phyloP scores from a whole-genome alignment of 2,888 invertebrate genomes.

The Invenusta paracnida region DNA sequence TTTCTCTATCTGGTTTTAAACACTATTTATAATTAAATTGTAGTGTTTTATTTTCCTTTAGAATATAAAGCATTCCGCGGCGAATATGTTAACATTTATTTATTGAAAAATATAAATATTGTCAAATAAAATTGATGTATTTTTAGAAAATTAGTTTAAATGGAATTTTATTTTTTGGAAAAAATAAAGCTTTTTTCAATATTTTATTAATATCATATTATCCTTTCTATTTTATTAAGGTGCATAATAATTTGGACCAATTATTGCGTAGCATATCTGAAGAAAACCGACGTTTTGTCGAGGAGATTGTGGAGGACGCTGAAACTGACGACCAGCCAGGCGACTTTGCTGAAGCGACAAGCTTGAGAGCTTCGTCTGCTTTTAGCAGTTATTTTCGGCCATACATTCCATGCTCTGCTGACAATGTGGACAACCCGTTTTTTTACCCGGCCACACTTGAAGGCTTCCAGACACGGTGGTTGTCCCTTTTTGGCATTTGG shows the following conservation, averaged over 20 bases:
- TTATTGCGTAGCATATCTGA: neutral
- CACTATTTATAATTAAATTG: too few species aligned
- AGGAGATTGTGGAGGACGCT: neutral
- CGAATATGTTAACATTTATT: too few species aligned
- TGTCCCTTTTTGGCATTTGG: neutral
- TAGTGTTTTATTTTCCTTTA: too few species aligned
- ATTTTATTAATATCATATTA: neutral
- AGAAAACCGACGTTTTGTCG: neutral
- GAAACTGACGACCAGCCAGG: neutral
- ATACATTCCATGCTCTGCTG: neutral
- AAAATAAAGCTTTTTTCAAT: neutral
- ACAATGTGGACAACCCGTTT: neutral
- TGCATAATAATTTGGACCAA: neutral
- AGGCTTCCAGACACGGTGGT: neutral
- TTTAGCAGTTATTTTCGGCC: neutral
- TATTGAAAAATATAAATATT: too few species aligned
- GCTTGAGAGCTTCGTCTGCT: neutral
- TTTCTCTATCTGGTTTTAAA: neutral
- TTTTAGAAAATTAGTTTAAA: neutral
- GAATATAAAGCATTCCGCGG: too few species aligned
- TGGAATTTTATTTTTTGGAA: neutral
- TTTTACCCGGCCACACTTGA: neutral
- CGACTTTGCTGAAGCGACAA: neutral
- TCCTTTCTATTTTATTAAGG: neutral
- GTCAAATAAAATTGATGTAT: too few species aligned